Percentiles rank a stretch among this genome's conserved stretches.
Conservation (phyloP, 2,797 vertebrate species). For the Simalia tracyae region DNA sequence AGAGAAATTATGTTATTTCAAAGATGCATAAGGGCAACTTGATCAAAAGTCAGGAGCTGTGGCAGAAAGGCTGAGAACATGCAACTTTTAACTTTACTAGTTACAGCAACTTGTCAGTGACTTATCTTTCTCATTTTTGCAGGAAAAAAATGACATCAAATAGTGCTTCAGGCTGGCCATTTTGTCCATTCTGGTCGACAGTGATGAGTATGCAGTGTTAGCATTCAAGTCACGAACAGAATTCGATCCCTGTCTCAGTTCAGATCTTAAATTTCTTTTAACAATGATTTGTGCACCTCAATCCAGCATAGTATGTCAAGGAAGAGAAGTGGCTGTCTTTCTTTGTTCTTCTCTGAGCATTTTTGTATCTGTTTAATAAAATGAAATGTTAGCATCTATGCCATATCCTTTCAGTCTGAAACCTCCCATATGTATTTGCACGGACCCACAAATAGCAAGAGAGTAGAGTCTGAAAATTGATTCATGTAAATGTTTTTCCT, state of each 20-base stretch:
- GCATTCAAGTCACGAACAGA: neutral
- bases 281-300: neutral
- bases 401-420: neutral
- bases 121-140: neutral
- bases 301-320: neutral
- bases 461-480: conserved; percentile 7
- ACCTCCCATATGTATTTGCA: neutral
- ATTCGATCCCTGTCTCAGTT: neutral
- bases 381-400: neutral
- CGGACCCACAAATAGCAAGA: conserved; percentile 18
- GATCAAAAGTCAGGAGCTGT: neutral
- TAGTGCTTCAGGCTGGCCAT: neutral
- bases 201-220: neutral
- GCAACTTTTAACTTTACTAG: neutral
- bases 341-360: too few species aligned
- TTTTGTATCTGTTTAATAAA: conserved; percentile 4
- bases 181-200: neutral
- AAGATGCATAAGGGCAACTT: neutral
- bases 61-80: neutral
- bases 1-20: neutral
- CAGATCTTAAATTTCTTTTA: neutral
- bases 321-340: neutral
- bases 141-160: neutral
- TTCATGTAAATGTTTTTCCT: conserved; percentile 30
- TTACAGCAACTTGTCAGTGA: neutral